These are phyloP conservation scores for Urocolius indicus DNA, from an alignment of 2,113 vertebrate genomes.

Conservation along the genomic window DNA sequence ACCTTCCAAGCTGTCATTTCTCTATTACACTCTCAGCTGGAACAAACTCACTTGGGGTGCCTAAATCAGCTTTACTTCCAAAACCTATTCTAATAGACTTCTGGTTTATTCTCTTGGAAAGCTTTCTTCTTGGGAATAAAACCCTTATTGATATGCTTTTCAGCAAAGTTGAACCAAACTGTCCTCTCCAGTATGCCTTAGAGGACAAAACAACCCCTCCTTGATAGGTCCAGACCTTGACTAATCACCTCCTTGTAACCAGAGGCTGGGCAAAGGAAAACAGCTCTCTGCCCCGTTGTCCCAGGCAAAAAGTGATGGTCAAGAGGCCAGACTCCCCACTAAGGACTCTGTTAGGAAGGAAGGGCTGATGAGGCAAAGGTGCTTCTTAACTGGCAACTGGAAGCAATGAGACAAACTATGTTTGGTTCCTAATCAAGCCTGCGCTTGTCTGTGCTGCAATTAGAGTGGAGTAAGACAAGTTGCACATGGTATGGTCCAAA, in stretches of 20 bases:
- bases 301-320: background rate
- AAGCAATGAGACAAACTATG: background rate
- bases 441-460: slow-evolving; percentile 21
- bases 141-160: background rate
- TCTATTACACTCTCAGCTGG: no score
- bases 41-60: no score
- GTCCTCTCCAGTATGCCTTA: background rate
- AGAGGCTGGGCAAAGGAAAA: background rate
- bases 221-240: background rate
- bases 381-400: background rate
- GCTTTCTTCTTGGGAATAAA: no score
- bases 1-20: no score
- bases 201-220: background rate
- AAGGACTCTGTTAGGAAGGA: background rate
- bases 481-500: background rate
- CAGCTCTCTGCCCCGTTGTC: background rate
- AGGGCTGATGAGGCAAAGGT: background rate
- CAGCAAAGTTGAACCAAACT: background rate
- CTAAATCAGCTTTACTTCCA: no score
- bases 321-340: background rate
- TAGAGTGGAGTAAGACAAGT: slow-evolving; percentile 5
- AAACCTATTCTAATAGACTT: no score
- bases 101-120: no score
- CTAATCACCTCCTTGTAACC: background rate
- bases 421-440: background rate